Evolutionary conservation across 2,888 invertebrate genomes (phyloP).

Genomic region (Epinotia bilunana): DNA sequence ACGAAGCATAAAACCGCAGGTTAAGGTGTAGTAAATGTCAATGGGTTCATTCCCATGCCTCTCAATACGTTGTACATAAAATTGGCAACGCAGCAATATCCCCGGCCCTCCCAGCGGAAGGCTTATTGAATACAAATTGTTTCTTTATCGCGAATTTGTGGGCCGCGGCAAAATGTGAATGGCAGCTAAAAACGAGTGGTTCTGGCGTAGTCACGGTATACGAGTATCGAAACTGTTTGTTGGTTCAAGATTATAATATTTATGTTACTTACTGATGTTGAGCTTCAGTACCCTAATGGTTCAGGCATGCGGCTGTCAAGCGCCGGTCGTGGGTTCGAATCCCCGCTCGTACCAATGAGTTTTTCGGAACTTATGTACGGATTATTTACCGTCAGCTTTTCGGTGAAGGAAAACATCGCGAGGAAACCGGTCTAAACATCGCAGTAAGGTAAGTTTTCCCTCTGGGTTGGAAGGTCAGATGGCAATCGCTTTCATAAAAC

Average conservation of each 20-base stretch:
- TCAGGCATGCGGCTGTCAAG: no score
- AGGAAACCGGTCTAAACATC: no score
- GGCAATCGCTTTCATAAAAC: no score
- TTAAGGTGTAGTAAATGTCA: conserved; percentile 20
- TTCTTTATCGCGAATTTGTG: conserved; percentile 71
- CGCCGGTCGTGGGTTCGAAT: no score
- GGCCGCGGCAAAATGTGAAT: conserved; percentile 51
- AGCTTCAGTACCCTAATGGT: no score
- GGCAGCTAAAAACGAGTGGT: conserved; percentile 51
- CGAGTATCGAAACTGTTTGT: not conserved
- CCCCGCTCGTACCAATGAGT: no score
- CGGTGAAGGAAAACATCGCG: no score
- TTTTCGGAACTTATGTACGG: no score
- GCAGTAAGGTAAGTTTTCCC: no score
- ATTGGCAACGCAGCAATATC: conserved; percentile 66
- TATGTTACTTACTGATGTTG: no score
- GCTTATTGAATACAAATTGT: conserved; percentile 81
- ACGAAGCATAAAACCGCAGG: conserved; percentile 1
- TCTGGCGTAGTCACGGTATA: conserved; percentile 26
- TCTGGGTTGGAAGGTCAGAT: no score
- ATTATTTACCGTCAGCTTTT: no score
- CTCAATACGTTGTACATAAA: conserved; percentile 46
- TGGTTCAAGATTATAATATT: not conserved
- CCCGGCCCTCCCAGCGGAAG: conserved; percentile 62
- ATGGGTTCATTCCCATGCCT: conserved; percentile 23